Evolutionary conservation across 2,888 invertebrate species (phyloP), one percentile per base, ranked within the genome.

Genomic region (Geotrupes spiniger): DNA sequence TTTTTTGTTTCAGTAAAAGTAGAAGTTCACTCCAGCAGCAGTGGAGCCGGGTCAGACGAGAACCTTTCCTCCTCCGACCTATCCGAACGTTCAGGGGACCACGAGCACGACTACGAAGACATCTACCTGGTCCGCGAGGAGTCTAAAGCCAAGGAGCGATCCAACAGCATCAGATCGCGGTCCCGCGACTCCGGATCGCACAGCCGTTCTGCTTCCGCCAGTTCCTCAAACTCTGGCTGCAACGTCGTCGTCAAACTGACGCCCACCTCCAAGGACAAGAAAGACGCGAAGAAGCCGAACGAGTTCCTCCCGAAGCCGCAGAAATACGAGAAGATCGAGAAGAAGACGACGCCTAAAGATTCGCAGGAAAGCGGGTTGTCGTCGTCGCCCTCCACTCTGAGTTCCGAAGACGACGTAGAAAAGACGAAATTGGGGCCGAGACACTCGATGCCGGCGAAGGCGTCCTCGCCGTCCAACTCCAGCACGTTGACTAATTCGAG

Each of bases 1-100:
- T n/a, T n/a, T n/a, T n/a, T n/a, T n/a, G n/a, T 69, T 68, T 9
- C 78, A 87, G 90, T 91, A 58, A 89, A 90, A 81, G 91, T 89
- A 36, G 91, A 91, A 74, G 85, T 91, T 41, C 91, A 92, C 75
- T 86, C 85, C n/a, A 81, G 81, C 50, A 82, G 81, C 56, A 80
- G 80, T 57, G 82, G 81, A 43, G 81, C 82, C 11, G 81, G 80
- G 54, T 81, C 81, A 16, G 82, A 82, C 53, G 82, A 81, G 69
- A 82, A 81, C 48, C 73, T 81, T 8, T 81, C 80, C 46, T 78
- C 80, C 10, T 78, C 80, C 9, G 80, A 80, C 52, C 59, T 75
- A 27, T 76, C 76, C n/a, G 77, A 75, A 54, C 63, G 74, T 26
- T 75, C 75, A 5, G 74, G 71, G 25, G 74, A 74, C 47, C 78